These are phyloP conservation scores for Aurelia aurita DNA, from an alignment of 30 jellyfish, hydroid and myxozoan genomes.

Conservation along the genomic window DNA sequence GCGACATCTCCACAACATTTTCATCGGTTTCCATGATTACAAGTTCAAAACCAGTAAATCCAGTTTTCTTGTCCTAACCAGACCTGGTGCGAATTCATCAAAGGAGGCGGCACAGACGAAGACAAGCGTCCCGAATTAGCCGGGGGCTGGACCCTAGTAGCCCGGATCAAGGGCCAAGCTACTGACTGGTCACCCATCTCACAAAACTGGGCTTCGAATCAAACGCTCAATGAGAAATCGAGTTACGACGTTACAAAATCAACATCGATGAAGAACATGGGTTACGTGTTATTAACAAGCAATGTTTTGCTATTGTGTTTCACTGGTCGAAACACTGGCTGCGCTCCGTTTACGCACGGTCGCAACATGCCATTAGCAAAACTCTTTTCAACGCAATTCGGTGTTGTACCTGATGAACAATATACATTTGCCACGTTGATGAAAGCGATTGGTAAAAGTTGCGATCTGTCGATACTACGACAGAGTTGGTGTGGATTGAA, in stretches of 20 bases:
- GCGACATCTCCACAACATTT: too few species aligned
- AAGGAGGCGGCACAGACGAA: slow-evolving; percentile 91
- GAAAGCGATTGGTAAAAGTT: slow-evolving; percentile 95
- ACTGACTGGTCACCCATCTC: slow-evolving; percentile 99
- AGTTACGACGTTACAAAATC: slow-evolving; percentile 77
- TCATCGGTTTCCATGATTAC: too few species aligned
- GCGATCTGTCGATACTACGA: slow-evolving; percentile 92
- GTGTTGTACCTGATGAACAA: slow-evolving; percentile 98
- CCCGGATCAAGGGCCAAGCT: slow-evolving; percentile 97
- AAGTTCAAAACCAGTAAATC: slow-evolving; percentile 1
- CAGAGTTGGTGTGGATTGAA: slow-evolving; percentile 99
- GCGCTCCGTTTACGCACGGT: slow-evolving; percentile 98
- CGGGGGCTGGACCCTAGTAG: slow-evolving; percentile 99
- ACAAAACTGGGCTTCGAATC: slow-evolving; percentile 89
- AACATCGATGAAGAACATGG: slow-evolving; percentile 94
- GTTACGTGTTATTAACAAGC: slow-evolving; percentile 73
- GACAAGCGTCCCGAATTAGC: slow-evolving; percentile 88
- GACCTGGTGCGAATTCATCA: slow-evolving; percentile 99
- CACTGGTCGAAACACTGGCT: slow-evolving; percentile 90
- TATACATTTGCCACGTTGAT: slow-evolving; percentile 95
- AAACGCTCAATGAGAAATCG: slow-evolving; percentile 84
- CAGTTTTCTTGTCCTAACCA: slow-evolving; percentile 44
- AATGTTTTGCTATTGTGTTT: slow-evolving; percentile 86
- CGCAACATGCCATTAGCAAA: slow-evolving; percentile 88
- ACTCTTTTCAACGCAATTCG: slow-evolving; percentile 85